Conservation (phyloP, 2,797 vertebrate genomes). For the Jordanella pulchra region DNA sequence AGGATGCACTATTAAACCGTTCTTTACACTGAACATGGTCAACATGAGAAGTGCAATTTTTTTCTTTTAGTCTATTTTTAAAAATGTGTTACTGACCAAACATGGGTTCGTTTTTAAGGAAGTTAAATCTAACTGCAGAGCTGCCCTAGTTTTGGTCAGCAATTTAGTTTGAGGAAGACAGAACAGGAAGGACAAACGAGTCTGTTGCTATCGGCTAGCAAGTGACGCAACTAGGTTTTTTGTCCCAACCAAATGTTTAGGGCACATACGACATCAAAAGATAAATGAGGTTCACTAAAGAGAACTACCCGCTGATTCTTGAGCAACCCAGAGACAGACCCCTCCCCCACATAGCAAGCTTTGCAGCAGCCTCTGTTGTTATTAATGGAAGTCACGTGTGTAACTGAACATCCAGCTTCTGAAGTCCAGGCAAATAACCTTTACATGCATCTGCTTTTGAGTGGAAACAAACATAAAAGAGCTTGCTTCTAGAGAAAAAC, state of each 20-base stretch:
- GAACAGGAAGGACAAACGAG: constrained; percentile 13
- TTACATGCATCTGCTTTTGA: constrained; percentile 32
- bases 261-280: constrained; percentile 47
- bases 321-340: constrained; percentile 24
- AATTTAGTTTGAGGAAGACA: neutral
- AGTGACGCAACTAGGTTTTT: constrained; percentile 45
- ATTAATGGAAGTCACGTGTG: constrained; percentile 37
- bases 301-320: constrained; percentile 30
- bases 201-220: constrained; percentile 41
- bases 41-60: neutral
- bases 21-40: constrained; percentile 8
- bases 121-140: constrained; percentile 26
- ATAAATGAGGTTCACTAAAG: constrained; percentile 46
- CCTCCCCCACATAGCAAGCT: constrained; percentile 9
- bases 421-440: constrained; percentile 36
- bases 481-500: neutral
- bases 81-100: neutral
- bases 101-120: constrained; percentile 12
- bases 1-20: constrained; percentile 15
- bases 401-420: constrained; percentile 25
- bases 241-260: constrained; percentile 51
- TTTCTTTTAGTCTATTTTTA: constrained; percentile 1
- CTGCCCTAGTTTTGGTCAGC: constrained; percentile 19
- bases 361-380: constrained; percentile 27
- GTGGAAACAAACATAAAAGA: constrained; percentile 19